Evolutionary conservation across 2,113 vertebrate genomes (phyloP).

Genomic region (Centropus bengalensis): DNA sequence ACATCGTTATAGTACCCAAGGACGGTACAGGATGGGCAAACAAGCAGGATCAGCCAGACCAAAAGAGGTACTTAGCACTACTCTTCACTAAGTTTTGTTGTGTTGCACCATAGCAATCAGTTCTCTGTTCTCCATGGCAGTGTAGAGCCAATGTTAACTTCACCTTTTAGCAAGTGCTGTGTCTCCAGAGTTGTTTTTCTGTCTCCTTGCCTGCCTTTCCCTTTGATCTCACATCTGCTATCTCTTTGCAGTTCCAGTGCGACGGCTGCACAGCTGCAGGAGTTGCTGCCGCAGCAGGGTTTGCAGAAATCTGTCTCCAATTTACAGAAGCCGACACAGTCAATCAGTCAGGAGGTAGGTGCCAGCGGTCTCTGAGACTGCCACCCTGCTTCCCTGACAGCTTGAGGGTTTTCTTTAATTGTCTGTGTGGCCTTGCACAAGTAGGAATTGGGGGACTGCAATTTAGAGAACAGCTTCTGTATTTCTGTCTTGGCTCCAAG

Average conservation of each 20-base stretch:
- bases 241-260: constrained; percentile 88
- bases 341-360: constrained; percentile 92
- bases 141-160: not conserved
- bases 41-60: constrained; percentile 99
- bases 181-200: not conserved
- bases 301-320: constrained; percentile 99
- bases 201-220: not conserved
- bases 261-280: constrained; percentile 94
- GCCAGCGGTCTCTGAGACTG: not conserved
- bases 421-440: not conserved
- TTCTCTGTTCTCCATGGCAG: not conserved
- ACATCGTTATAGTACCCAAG: constrained; percentile 98
- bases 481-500: not conserved
- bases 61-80: constrained; percentile 88
- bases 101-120: not conserved
- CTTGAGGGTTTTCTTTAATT: constrained; percentile 6
- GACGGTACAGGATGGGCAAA: constrained; percentile 99
- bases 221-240: not conserved
- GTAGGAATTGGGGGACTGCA: not conserved
- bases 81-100: not conserved
- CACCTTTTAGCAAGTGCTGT: not conserved
- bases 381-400: not conserved
- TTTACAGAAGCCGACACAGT: constrained; percentile 95
- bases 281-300: constrained; percentile 97
- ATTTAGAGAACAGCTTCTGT: not conserved